Conservation (phyloP, 2,888 invertebrate genomes). For the Beris morrisii region DNA sequence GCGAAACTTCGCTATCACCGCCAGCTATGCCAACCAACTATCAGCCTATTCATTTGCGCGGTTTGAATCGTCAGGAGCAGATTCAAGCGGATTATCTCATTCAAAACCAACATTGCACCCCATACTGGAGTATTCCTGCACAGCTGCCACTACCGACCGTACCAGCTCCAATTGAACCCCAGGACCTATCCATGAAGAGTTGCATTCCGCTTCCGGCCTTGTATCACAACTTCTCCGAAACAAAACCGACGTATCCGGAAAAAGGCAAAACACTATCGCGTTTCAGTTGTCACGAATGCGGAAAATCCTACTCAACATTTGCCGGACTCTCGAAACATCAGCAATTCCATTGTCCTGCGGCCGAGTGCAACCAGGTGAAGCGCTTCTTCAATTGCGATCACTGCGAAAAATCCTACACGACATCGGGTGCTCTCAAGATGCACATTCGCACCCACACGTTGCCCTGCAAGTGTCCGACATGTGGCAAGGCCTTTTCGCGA, state of each 20-base stretch:
- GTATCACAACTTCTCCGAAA: slow-evolving; percentile 10
- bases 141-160: slow-evolving; percentile 22
- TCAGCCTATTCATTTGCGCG: slow-evolving; percentile 49
- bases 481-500: slow-evolving; percentile 55
- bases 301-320: slow-evolving; percentile 93
- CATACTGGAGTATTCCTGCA: slow-evolving; percentile 4
- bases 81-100: slow-evolving; percentile 42
- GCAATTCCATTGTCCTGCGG: slow-evolving; percentile 91
- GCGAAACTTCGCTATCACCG: slow-evolving; percentile 47
- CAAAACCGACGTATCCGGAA: not conserved
- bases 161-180: slow-evolving; percentile 45
- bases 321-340: slow-evolving; percentile 94
- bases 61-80: slow-evolving; percentile 43
- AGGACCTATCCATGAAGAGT: slow-evolving; percentile 52
- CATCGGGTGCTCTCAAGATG: slow-evolving; percentile 54
- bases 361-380: slow-evolving; percentile 78
- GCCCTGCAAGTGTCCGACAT: slow-evolving; percentile 55
- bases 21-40: slow-evolving; percentile 37
- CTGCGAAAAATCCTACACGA: slow-evolving; percentile 54
- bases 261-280: slow-evolving; percentile 57
- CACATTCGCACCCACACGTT: slow-evolving; percentile 55
- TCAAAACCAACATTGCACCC: slow-evolving; percentile 46
- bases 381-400: slow-evolving; percentile 64
- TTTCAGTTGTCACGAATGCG: slow-evolving; percentile 90
- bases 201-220: slow-evolving; percentile 49